Evolutionary conservation across 2,113 vertebrate genomes (phyloP).

Genomic region (Fulica atra): DNA sequence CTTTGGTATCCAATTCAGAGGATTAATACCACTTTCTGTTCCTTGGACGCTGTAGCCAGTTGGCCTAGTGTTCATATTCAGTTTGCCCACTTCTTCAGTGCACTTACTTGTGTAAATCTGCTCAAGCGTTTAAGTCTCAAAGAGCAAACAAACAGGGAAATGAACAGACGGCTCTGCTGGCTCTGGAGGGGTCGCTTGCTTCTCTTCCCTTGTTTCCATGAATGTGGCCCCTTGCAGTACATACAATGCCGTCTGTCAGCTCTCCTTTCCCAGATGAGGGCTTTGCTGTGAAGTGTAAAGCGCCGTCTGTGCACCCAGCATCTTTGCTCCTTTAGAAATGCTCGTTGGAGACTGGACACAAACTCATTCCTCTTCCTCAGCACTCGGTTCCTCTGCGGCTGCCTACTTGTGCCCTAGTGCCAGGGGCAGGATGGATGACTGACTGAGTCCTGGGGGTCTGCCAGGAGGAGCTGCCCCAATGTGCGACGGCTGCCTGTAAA

Average conservation of each 20-base stretch:
- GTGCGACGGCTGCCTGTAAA: accelerated
- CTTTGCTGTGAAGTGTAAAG: neutral
- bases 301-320: neutral
- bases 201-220: neutral
- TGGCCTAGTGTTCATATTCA: constrained; percentile 22
- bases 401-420: neutral
- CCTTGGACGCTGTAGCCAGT: constrained; percentile 17
- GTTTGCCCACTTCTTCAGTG: constrained; percentile 52
- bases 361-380: neutral
- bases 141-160: constrained; percentile 48
- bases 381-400: accelerated
- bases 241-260: constrained; percentile 33
- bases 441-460: neutral
- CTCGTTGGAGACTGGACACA: accelerated
- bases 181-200: constrained; percentile 27
- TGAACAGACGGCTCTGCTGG: constrained; percentile 40
- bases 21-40: constrained; percentile 43
- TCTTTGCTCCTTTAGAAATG: neutral
- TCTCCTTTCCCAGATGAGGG: neutral
- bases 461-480: neutral
- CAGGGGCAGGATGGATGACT: neutral
- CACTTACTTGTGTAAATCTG: constrained; percentile 61
- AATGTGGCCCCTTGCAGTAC: constrained; percentile 13
- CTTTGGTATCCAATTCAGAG: constrained; percentile 38
- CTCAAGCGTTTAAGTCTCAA: constrained; percentile 57